Evolutionary conservation across 2,888 invertebrate genomes (phyloP).

Genomic region (Eucriotettix oculatus): DNA sequence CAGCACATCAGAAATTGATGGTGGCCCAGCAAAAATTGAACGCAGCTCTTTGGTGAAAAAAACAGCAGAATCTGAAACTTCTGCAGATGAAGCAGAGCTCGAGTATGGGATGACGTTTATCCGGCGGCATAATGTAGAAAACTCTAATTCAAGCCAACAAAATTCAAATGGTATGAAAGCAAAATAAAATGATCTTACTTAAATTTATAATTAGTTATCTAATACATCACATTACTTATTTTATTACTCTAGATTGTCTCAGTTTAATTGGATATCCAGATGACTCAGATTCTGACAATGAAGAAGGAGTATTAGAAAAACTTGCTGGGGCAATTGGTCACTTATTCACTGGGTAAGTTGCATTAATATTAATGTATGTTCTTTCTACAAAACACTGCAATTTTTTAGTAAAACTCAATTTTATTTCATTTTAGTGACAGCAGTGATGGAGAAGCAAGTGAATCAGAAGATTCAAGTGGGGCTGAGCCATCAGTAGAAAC

Average conservation of each 20-base stretch:
- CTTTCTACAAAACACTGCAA: no score
- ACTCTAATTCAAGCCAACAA: neutral
- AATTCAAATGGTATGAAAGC: neutral
- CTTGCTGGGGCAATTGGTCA: slow-evolving; percentile 55
- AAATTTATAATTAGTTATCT: slow-evolving; percentile 7
- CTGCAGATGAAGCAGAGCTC: slow-evolving; percentile 38
- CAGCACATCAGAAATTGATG: slow-evolving; percentile 12
- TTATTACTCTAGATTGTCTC: slow-evolving; percentile 18
- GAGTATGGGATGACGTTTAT: slow-evolving; percentile 41
- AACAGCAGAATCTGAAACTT: slow-evolving; percentile 36
- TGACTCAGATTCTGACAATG: slow-evolving; percentile 60
- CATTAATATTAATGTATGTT: neutral
- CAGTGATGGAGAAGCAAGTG: slow-evolving; percentile 35
- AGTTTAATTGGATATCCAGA: slow-evolving; percentile 24
- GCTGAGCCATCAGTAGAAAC: slow-evolving; percentile 23
- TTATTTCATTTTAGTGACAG: slow-evolving; percentile 27
- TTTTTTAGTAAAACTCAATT: no score
- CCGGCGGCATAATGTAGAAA: slow-evolving; percentile 18
- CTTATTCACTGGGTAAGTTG: slow-evolving; percentile 51
- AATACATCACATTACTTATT: no score
- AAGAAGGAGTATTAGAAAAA: slow-evolving; percentile 50
- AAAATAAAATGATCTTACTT: slow-evolving; percentile 3
- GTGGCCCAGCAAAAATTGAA: slow-evolving; percentile 18
- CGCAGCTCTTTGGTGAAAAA: slow-evolving; percentile 20
- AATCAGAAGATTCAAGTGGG: slow-evolving; percentile 29